These are phyloP conservation scores for Heterohyrax brucei DNA, from an alignment of 2,797 vertebrate genomes.

Conservation along the genomic window DNA sequence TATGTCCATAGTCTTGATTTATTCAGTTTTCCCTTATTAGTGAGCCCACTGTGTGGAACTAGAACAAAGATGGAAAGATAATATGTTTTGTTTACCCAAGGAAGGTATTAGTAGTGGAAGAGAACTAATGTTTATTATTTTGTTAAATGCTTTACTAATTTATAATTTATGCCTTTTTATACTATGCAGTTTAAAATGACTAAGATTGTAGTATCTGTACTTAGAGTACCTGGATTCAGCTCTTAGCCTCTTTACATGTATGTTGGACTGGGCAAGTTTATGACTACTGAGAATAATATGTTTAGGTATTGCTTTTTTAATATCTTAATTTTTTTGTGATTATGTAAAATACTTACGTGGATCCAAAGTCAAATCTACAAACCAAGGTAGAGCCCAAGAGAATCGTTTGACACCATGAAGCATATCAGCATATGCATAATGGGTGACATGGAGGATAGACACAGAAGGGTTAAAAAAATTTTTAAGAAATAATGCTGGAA, in stretches of 20 bases:
- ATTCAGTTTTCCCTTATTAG: neutral
- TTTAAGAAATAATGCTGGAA: neutral
- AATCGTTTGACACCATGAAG: neutral
- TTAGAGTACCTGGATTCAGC: neutral
- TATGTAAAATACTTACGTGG: conserved; percentile 1
- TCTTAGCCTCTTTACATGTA: neutral
- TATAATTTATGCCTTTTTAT: neutral
- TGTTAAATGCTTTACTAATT: neutral
- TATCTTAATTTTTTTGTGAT: neutral
- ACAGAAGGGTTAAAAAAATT: neutral
- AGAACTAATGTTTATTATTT: neutral
- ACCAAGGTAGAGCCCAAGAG: neutral
- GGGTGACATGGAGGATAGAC: neutral
- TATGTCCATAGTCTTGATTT: neutral
- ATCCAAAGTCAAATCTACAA: conserved; percentile 31
- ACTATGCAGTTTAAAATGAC: neutral
- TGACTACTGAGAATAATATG: neutral
- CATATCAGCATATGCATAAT: neutral
- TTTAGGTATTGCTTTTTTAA: neutral
- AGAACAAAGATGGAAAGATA: conserved; percentile 15
- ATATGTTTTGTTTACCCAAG: neutral
- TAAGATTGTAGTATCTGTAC: neutral
- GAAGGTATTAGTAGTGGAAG: neutral
- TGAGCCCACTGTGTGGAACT: neutral
- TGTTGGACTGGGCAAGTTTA: neutral